Base-by-base conservation (phyloP, 2,888 invertebrate species). In the Dolichopus griseipennis region DNA sequence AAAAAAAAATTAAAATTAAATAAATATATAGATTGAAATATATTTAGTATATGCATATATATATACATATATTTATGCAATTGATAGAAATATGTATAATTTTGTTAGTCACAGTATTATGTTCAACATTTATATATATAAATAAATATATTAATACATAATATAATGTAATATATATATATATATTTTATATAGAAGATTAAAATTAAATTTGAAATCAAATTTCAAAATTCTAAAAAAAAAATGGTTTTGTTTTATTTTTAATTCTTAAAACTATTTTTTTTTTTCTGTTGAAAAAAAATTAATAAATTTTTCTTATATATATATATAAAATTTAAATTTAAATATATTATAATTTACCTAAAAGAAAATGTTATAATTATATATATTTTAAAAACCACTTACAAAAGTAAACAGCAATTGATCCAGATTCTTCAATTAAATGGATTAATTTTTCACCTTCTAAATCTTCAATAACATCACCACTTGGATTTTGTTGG, bases 321-420 rank as follows among this genome's bases (percentile, higher is more conserved):
- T 22, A 20, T 61, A 66, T 43, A 22, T 2, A 61, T 61, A 66
- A 34, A n/a, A 20, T 34, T 9, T 20, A 66, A 34, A 41, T 67
- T n/a, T 33, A 70, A 72, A 70, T 69, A 69, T 61, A 70, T 68
- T 69, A 72, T 70, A 72, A 70, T 72, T 70, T 7, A 72, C 73
- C 73, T 65, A 68, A 69, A 37, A 37, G 8, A 37, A 37, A 12
- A 69, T 21, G 6, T 33, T 68, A 27, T 43, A 67, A 71, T 73
- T 73, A 73, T 69, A 70, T 68, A 71, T 69, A 72, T 61, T 65
- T 68, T n/a, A 71, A 72, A 71, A 67, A 37, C 15, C 72, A 78
- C 93, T 93, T 88, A 95, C 95, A 95, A 82, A 95, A 95, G 80
- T 93, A 95, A 37, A 95, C 91, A 9, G 95, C 94, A 72, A 95